Evolutionary conservation across 2,797 vertebrate species (phyloP), one percentile per base, ranked within the genome.

Genomic region (Enteromius unitaeniatus): DNA sequence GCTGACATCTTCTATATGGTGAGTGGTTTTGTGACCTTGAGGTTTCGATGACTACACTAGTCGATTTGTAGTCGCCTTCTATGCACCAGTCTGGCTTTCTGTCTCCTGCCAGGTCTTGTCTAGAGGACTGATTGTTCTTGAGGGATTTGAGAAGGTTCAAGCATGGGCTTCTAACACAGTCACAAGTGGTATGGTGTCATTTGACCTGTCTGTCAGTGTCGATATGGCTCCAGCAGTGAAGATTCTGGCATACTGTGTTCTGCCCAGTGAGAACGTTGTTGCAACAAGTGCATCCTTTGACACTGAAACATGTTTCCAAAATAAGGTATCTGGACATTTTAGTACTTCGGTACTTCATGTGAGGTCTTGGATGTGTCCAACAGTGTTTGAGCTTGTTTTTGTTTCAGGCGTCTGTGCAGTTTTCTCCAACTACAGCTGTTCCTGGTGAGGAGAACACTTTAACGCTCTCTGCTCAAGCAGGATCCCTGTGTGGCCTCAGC

Each of bases 401-500:
- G n/a, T 62, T 78, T 69, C 86, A 97, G 97, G 96, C 97, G 73
- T 86, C 37, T 0, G 13, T 97, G 89, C 84, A 83, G 76, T 97
- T 97, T 88, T 81, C 5, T 37, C 90, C 93, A 0, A 4, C 81
- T 1, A 87, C 89, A 10, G 92, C 91, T 0, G 90, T 96, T 81
- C 97, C 97, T 0, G 92, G 93, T 62, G 95, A 96, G 1, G 2
- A 76, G 0, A 86, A 86, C 51, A 84, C 6, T 1, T 86, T 98
- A 65, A 87, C 69, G 0, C 7, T 98, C 31, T 87, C 1, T 0
- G 90, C 95, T 64, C 86, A 92, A 3, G 92, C 94, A 0, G 81
- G 88, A 5, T 97, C 97, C 28, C 88, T 97, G 62, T 98, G 97
- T 72, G 96, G 95, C 0, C 77, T 98, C 23, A 94, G 93, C 0